Evolutionary conservation across 2,113 vertebrate species (phyloP).

Genomic region (Macheiramphus alcinus): DNA sequence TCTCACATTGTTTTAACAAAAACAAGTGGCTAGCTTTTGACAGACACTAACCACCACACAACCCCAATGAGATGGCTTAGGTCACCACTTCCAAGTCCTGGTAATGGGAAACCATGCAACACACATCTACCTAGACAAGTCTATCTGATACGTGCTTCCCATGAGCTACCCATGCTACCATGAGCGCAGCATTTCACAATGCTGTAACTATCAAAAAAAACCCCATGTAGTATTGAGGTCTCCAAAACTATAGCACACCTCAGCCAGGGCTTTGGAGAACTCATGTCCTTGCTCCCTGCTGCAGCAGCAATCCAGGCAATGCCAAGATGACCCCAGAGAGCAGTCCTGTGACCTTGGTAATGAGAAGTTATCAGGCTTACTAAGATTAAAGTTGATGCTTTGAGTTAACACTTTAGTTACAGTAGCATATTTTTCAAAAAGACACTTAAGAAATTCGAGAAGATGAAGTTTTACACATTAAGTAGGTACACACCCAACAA

Average conservation of each 20-base stretch:
- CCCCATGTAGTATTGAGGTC: fast-evolving
- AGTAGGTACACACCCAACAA: background rate
- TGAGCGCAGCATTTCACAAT: background rate
- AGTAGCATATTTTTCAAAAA: background rate
- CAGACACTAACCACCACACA: background rate
- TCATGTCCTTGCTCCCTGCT: background rate
- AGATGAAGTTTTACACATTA: background rate
- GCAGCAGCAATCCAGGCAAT: background rate
- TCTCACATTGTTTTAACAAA: background rate
- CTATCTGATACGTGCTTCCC: background rate
- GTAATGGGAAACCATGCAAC: background rate
- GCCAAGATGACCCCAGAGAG: background rate
- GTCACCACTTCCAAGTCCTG: background rate
- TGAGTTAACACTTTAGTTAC: background rate
- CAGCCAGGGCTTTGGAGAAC: background rate
- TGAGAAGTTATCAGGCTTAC: background rate
- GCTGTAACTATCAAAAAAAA: background rate
- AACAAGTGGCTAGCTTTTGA: background rate
- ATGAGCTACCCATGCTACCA: too few relatives aligned
- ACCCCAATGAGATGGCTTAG: background rate
- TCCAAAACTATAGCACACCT: background rate
- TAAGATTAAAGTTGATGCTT: background rate
- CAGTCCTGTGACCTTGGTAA: background rate
- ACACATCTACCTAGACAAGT: background rate
- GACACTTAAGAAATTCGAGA: background rate